Evolutionary conservation across 1,140 invertebrate genomes (phyloP), one percentile per base, ranked within the genome.

Genomic region (Ephestia elutella): DNA sequence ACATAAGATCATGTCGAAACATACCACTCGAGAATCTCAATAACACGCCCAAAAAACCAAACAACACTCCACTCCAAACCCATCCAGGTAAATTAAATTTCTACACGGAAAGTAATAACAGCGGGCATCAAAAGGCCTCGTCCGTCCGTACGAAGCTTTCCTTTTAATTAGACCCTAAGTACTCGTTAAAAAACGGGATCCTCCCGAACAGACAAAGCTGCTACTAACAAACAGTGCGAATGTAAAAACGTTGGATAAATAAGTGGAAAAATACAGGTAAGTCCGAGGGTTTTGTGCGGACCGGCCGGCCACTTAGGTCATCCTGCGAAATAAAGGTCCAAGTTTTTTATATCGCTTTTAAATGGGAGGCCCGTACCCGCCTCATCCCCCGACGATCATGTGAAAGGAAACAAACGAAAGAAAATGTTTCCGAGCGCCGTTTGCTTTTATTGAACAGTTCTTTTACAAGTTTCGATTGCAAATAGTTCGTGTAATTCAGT

Each of bases 231-330:
- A 87, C 80, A 79, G 73, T 78, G 79, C 65, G 71, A 80, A 86
- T 82, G 82, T 87, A 85, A 88, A 86, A 87, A 85, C 81, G 82
- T 70, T 71, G 82, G 79, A 85, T 87, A 88, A 88, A 88, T 86
- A 88, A 84, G 83, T 87, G 85, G 85, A 86, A 87, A 87, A 87
- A 86, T 84, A 87, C 85, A 87, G 85, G 85, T 87, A 86, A 86
- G 80, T 85, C 80, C 76, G 85, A 84, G 81, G 80, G 80, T 86
- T 84, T 88, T 88, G 83, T 88, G 78, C 79, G 70, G 78, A 74
- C 81, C 78, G 80, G 73, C 82, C 78, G 78, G 85, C 85, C 85
- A 87, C 85, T 87, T 86, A 87, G 85, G 85, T 87, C 85, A 87
- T 87, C 85, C 82, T 82, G 82, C 80, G 75, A 85, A 86, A 88